phyloP scores from a whole-genome alignment of 1,140 invertebrate species.

The Coenobita brevimanus region DNA sequence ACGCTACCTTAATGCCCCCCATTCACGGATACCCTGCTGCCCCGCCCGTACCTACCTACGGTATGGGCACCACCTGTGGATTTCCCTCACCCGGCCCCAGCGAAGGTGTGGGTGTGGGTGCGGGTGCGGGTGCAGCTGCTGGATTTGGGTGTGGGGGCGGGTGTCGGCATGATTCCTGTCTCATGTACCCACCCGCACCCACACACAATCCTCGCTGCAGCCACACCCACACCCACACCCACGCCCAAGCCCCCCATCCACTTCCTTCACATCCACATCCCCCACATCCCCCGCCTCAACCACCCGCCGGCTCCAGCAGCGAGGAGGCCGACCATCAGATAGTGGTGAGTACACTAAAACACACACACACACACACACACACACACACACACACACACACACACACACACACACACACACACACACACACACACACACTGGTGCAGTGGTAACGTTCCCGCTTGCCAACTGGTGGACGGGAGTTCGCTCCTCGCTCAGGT shows the following conservation, averaged over 20 bases:
- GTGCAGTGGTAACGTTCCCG: too few relatives aligned
- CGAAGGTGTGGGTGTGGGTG: not conserved
- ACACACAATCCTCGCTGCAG: constrained; percentile 37
- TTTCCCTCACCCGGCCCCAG: too few relatives aligned
- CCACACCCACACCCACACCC: constrained; percentile 29
- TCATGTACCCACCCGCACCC: constrained; percentile 57
- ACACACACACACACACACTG: constrained; percentile 46
- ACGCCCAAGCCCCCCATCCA: not conserved
- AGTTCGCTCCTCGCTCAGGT: too few relatives aligned
- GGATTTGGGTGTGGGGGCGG: constrained; percentile 22
- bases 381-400: constrained; percentile 24
- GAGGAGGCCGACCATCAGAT: constrained; percentile 59
- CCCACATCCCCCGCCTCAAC: not conserved
- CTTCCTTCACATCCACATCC: not conserved
- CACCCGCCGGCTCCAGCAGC: constrained; percentile 56
- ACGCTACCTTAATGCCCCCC: not conserved
- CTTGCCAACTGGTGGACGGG: too few relatives aligned
- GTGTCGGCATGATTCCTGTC: constrained; percentile 42
- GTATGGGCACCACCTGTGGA: not conserved
- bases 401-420: constrained; percentile 54
- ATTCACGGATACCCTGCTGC: constrained; percentile 27
- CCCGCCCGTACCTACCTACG: not conserved
- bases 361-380: constrained; percentile 11
- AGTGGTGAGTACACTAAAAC: constrained; percentile 32
- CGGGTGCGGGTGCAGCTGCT: not conserved